Percentiles rank a stretch among this genome's conserved stretches.
phyloP scores from a whole-genome alignment of 1,140 invertebrate genomes.

The Trichomalopsis sarcophagae region DNA sequence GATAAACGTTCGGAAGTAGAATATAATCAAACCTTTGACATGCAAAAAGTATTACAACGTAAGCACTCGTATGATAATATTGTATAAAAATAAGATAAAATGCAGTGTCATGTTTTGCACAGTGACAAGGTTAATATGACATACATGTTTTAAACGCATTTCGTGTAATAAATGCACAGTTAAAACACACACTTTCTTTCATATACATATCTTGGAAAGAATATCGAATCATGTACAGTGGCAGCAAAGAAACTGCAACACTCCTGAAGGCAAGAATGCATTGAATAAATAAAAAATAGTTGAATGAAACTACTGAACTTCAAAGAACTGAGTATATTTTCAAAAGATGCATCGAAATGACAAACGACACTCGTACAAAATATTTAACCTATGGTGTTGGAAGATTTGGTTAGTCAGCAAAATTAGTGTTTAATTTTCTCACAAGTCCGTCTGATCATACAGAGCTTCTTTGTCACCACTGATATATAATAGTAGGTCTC shows the following conservation, averaged over 20 bases:
- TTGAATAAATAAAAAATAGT: constrained; percentile 8
- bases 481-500: constrained; percentile 12
- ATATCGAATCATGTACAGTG: neutral
- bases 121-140: constrained; percentile 43
- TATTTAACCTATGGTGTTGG: constrained; percentile 5
- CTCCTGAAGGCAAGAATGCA: constrained; percentile 26
- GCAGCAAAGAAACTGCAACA: constrained; percentile 37
- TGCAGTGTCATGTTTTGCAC: constrained; percentile 40
- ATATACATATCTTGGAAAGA: constrained; percentile 1
- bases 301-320: neutral
- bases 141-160: constrained; percentile 11
- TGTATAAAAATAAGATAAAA: constrained; percentile 50
- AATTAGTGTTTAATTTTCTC: neutral
- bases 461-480: constrained; percentile 39
- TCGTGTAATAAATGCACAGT: constrained; percentile 36
- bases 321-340: neutral
- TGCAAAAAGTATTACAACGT: constrained; percentile 23
- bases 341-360: neutral
- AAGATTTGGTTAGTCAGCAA: constrained; percentile 10
- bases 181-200: constrained; percentile 9
- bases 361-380: neutral
- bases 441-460: neutral
- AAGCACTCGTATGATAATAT: constrained; percentile 28
- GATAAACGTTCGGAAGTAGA: constrained; percentile 42
- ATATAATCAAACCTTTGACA: constrained; percentile 33